Base-by-base conservation (phyloP, 1,140 invertebrate species). In the Zophobas atratus region DNA sequence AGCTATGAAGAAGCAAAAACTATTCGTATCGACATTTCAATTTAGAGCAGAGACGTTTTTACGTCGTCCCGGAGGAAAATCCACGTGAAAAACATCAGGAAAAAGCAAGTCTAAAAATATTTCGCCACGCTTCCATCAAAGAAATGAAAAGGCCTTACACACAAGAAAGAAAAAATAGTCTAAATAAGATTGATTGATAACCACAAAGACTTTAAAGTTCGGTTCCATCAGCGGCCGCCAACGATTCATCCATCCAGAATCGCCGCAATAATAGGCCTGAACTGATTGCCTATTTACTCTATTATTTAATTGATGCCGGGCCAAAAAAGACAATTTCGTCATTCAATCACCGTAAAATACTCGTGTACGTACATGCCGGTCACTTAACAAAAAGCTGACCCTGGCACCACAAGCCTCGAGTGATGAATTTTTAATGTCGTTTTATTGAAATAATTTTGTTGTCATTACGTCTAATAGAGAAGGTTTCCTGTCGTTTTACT, bases 131-230 rank as follows among this genome's bases (percentile, higher is more conserved):
- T 41, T 67, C 60, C 39, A 46, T 67, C 60, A 67, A 41, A 63
- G 35, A 51, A 51, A 63, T 63, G 20, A 67, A 67, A 67, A 67
- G 60, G 39, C 60, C 60, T 67, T 43, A 20, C 39, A 67, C 39
- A 43, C 43, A 41, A 67, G 43, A 67, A 67, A 39, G 43, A 67
- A 67, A 51, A 46, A 20, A 67, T 43, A 67, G n/a, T 32, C 60
- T 48, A 67, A 43, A 60, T 38, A 60, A 43, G 60, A 67, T 67
- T 67, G 60, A 67, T 67, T 67, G 60, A 41, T 67, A 67, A 67
- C 60, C 60, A 67, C 60, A 48, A 67, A 67, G 38, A 67, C 49
- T 51, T 51, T 51, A 51, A 51, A 46, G 43, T 46, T 46, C 43
- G 3, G 49, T 67, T 67, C 39, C 60, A 67, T 67, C 60, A 67